These are phyloP conservation scores for Halcyon chelicuti DNA, from an alignment of 2,797 vertebrate genomes.

Conservation along the genomic window DNA sequence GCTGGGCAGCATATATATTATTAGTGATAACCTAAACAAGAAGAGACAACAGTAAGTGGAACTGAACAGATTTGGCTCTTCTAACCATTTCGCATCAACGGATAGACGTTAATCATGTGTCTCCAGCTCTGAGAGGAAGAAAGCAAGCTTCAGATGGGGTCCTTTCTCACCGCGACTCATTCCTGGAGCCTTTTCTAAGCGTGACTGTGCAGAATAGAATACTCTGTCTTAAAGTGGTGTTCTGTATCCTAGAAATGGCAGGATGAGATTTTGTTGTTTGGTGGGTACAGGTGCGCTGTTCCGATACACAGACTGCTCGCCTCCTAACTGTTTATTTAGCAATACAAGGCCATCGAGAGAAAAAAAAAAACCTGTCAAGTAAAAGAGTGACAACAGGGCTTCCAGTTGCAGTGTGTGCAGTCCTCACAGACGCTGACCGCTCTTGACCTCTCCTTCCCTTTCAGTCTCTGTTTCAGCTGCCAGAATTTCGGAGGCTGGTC, in stretches of 20 bases:
- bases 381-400: background rate
- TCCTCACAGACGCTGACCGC: background rate
- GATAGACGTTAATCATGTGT: background rate
- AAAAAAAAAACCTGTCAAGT: background rate
- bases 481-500: conserved; percentile 92
- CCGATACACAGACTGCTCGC: accelerated
- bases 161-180: background rate
- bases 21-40: background rate
- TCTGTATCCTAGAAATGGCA: background rate
- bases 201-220: background rate
- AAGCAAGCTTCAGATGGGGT: background rate
- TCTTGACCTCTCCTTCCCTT: conserved; percentile 33
- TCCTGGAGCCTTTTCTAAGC: background rate
- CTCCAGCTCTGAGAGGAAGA: background rate
- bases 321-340: accelerated
- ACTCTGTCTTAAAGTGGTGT: background rate
- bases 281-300: background rate
- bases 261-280: background rate
- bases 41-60: background rate
- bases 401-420: background rate
- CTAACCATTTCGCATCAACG: background rate
- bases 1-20: background rate
- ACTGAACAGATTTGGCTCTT: background rate
- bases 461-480: conserved; percentile 95
- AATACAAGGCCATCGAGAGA: accelerated